Evolutionary conservation across 1,140 invertebrate genomes (phyloP).

Genomic region (Diploscapter pachys): DNA sequence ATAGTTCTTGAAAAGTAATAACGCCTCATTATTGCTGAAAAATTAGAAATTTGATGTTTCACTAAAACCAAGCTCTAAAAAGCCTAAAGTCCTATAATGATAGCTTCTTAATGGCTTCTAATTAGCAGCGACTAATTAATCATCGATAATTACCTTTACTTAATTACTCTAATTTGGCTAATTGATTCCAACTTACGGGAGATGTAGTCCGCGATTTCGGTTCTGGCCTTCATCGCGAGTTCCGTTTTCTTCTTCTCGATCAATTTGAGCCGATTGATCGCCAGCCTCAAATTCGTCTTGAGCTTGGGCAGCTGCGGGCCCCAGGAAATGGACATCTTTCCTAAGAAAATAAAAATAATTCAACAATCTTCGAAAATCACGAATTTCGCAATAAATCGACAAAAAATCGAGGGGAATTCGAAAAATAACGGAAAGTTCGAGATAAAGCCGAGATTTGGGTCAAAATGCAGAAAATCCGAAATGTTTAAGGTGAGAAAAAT

Average conservation of each 20-base stretch:
- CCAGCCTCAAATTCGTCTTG: constrained; percentile 88
- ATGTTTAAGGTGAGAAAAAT: no score
- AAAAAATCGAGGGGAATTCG: no score
- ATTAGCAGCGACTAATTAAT: no score
- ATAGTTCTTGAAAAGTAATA: neutral
- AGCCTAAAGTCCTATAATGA: no score
- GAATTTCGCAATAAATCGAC: no score
- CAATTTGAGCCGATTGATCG: constrained; percentile 86
- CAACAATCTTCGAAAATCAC: no score
- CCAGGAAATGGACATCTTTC: constrained; percentile 57
- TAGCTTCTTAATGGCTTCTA: no score
- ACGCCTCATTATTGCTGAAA: neutral
- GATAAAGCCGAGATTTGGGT: no score
- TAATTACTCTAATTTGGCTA: neutral
- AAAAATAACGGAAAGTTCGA: no score
- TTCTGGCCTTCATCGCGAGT: constrained; percentile 85
- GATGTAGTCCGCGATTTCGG: constrained; percentile 96
- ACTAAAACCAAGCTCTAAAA: no score
- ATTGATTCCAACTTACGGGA: constrained; percentile 54
- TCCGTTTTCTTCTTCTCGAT: constrained; percentile 98
- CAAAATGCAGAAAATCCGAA: no score
- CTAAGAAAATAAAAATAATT: neutral
- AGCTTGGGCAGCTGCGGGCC: constrained; percentile 77
- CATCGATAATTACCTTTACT: no score
- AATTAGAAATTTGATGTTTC: neutral